Evolutionary conservation across 2,113 vertebrate genomes (phyloP).

Genomic region (Globicephala melas): DNA sequence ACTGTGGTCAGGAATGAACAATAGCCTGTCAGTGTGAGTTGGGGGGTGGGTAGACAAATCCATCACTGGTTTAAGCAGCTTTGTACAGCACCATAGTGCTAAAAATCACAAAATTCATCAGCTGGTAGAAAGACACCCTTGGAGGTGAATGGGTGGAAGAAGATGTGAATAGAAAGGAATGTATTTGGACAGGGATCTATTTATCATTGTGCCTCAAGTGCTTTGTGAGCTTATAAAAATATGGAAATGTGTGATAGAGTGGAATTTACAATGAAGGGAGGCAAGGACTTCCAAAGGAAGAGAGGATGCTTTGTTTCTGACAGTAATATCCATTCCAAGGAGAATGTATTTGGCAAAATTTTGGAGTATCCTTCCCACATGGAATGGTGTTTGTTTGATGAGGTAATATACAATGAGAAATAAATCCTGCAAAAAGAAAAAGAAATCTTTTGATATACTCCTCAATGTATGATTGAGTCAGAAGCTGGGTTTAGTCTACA

Average conservation of each 20-base stretch:
- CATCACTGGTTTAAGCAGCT: background rate
- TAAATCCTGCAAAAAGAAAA: background rate
- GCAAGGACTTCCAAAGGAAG: background rate
- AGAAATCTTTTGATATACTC: background rate
- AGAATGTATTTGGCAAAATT: background rate
- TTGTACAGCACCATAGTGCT: background rate
- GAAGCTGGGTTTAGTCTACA: background rate
- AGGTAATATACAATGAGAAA: background rate
- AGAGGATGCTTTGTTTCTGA: background rate
- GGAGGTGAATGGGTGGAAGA: background rate
- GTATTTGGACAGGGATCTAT: background rate
- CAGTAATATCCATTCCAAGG: background rate
- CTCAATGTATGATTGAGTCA: background rate
- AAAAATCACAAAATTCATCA: slow-evolving; percentile 37
- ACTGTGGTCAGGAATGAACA: background rate
- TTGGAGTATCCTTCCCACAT: background rate
- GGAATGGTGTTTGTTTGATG: background rate
- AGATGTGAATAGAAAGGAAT: slow-evolving; percentile 6
- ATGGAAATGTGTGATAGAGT: background rate
- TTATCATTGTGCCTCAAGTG: background rate
- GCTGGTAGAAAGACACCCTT: background rate
- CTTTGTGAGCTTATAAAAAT: background rate
- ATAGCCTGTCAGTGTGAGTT: background rate
- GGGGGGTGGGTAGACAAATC: background rate
- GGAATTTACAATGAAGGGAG: background rate